Base-by-base conservation (phyloP, 2,888 invertebrate genomes). In the Odontothrips loti region DNA sequence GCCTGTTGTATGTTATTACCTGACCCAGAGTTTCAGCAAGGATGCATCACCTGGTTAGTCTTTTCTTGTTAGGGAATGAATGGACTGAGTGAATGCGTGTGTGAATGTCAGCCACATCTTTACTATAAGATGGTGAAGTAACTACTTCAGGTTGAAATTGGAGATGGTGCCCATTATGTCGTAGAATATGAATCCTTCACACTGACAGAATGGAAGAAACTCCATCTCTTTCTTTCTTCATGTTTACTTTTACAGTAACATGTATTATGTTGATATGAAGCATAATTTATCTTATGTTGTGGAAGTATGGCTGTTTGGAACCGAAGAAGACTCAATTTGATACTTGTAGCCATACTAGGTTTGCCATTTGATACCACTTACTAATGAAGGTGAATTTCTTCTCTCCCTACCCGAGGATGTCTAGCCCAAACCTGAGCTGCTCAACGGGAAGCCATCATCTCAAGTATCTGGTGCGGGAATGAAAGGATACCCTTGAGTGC, bases 391-490 rank as follows among this genome's bases (percentile, higher is more conserved):
- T 82, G 81, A 83, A 82, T 81, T 82, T 83, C 83, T 84, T 83
- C 79, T 82, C 83, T 83, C 83, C 83, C 83, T 83, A 83, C 82
- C 82, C 82, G 83, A 82, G 82, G 81, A 79, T 83, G 83, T 82
- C 82, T 82, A 81, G 81, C 83, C 83, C 82, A 83, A 81, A 80
- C 81, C 82, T 80, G 80, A 81, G 82, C 43, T 81, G 82, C 51
- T 82, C 81, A 82, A 79, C 81, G 81, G 75, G 80, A 80, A 82
- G 68, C 68, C 68, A 27, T 75, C 68, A 75, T 75, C 68, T 75
- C 68, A 75, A 75, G 68, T 75, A 27, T 75, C 68, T 75, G 68
- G 68, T 75, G 68, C 68, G 68, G 68, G 68, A 75, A 75, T 23
- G 68, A 75, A 75, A 75, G 27, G 68, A 75, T 12, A 75, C 68